Base-by-base conservation (phyloP, 2,113 vertebrate genomes). In the Psophia crepitans region DNA sequence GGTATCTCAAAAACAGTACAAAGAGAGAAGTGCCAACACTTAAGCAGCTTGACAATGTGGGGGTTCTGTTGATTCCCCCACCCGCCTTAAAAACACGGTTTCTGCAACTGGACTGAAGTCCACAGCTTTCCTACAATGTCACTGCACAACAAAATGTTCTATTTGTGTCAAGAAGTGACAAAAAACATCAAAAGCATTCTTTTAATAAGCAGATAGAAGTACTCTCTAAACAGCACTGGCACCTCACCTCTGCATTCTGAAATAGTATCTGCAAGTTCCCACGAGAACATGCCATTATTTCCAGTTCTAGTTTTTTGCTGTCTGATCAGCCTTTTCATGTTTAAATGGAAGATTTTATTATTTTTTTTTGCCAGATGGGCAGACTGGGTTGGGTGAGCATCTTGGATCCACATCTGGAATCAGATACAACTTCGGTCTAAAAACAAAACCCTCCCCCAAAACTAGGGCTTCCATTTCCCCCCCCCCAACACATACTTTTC, bases 401-500 rank as follows among this genome's bases (percentile, higher is more conserved):
- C 37, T 53, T 24, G 20, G 61, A 76, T 9, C 32, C 43, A 57
- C 2, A 5, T 23, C 73, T 88, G 35, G 26, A 90, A 88, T 84
- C 58, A 80, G 43, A 58, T 23, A 43, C 2, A 89, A 90, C 32
- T 86, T 46, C 41, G 9, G 19, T 44, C 63, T 88, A 61, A 80
- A 87, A 61, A 0, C 37, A 90, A 66, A 80, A 44, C 12, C 17
- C 75, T 5, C 3, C 8, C 53, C 66, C 24, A 30, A 48, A 33
- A 43, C 14, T 21, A 69, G 7, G 12, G 13, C 57, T 79, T 89
- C 35, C 21, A 15, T 57, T 46, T 24, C 5, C 5, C 3, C 33
- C 41, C 49, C 18, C 43, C 35, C 33, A 89, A 48, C 41, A 98
- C 97, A 69, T 97, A 98, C 98, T 98, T 98, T 96, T 98, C 93